Evolutionary conservation across 2,888 invertebrate genomes (phyloP), one percentile per base, ranked within the genome.

Genomic region (Nemurella pictetii): DNA sequence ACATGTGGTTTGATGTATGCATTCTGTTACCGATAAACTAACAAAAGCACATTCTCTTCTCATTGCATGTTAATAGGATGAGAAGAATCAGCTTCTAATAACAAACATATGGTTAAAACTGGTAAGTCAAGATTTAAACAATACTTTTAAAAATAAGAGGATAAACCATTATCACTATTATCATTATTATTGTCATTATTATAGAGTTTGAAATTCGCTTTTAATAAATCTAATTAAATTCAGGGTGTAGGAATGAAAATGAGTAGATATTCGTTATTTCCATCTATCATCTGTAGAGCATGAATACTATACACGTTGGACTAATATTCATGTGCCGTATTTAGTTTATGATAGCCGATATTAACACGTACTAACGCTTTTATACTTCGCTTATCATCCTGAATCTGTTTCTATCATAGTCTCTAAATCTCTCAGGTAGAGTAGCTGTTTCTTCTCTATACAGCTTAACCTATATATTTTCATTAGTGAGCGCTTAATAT

Each of bases 101-200:
- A 96, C 98, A 90, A 98, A 98, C 93, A 96, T 98, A 92, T 98
- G 98, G 98, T 94, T 98, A 89, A 97, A 97, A 94, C 93, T 97
- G 94, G 97, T 97, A 93, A 97, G 97, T 95, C 87, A 87, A 85
- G 86, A 86, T 87, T 87, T 87, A 85, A 80, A 85, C 83, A 86
- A 85, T 84, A 35, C 83, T 84, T 84, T 84, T 86, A 84, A 85
- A 85, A 55, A 81, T 84, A 85, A 75, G 86, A 87, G 86, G 86
- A 87, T 87, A 87, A 87, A 87, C 55, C 55, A 55, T 55, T 55
- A 55, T 55, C 55, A 55, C 20, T 55, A 55, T 55, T 55, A 55
- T 55, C 55, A 55, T 55, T 55, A 55, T 55, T 55, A 55, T 55
- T 55, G 12, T 55, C 55, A 55, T 55, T 55, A 35, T 84, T 35